Evolutionary conservation across 2,888 invertebrate species (phyloP), one percentile per base, ranked within the genome.

Genomic region (Pogonocherus hispidulus): DNA sequence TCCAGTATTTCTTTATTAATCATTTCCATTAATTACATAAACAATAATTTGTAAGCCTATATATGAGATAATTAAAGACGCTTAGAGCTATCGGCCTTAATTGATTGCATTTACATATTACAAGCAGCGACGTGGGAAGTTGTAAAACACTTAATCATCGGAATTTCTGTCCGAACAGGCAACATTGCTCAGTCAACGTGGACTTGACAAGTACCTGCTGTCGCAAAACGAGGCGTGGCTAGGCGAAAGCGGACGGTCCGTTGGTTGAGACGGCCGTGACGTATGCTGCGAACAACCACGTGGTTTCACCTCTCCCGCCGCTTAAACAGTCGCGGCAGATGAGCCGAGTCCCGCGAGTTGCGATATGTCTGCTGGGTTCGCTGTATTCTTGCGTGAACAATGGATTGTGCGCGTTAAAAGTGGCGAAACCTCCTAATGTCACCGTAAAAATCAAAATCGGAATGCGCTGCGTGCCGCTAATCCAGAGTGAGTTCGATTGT

Each of bases 281-380:
- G 83, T 83, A 76, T 68, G 75, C 75, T 72, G 76, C 76, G 78
- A 79, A 78, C 79, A 78, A 83, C 84, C 84, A 84, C 84, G 84
- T 83, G 84, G 83, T 78, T 78, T 70, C 63, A 63, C 67, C 74
- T 77, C 78, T 79, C 77, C 77, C 76, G 77, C 78, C 78, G 78
- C 78, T 76, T 74, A 66, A 75, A 76, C 76, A 72, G 74, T 76
- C 76, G 76, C 78, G 78, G 79, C 80, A 80, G 79, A 79, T 78
- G 79, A 80, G 81, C 75, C 76, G 72, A 76, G 76, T 78, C 72
- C 68, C 69, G 71, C 70, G 74, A 66, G 72, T 72, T 71, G 75
- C 74, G 76, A 66, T 71, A 67, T 75, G 76, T 76, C 74, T 76
- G 75, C 73, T 74, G 71, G 70, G 35, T 49, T 62, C 22, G 62